These are phyloP conservation scores for Gobius niger DNA, from an alignment of 2,113 vertebrate genomes.

Conservation along the genomic window DNA sequence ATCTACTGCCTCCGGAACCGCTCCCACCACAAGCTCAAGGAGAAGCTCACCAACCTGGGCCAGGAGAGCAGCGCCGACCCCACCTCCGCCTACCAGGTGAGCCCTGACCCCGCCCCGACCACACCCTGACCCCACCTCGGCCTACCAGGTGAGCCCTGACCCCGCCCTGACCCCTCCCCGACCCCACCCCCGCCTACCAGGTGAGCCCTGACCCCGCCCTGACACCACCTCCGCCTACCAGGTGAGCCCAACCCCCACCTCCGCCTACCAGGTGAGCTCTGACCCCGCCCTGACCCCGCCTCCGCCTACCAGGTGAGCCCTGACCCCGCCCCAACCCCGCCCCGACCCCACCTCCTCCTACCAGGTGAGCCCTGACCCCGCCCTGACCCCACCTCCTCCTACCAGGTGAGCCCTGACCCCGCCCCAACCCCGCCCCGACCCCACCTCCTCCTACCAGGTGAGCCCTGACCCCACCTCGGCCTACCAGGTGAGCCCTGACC, in stretches of 20 bases:
- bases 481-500: neutral
- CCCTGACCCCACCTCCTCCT: conserved; percentile 35
- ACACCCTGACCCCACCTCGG: neutral
- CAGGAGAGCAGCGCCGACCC: conserved; percentile 77
- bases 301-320: conserved; percentile 7
- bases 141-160: conserved; percentile 85
- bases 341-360: conserved; percentile 57
- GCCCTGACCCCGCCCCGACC: conserved; percentile 9
- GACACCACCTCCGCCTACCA: conserved; percentile 76
- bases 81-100: conserved; percentile 92
- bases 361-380: conserved; percentile 79
- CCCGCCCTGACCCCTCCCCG: too few relatives aligned
- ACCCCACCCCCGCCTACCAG: conserved; percentile 78
- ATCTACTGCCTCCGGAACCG: conserved; percentile 89
- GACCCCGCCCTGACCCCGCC: neutral
- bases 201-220: conserved; percentile 66
- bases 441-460: conserved; percentile 84
- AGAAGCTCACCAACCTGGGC: conserved; percentile 87
- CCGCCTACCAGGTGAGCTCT: too few relatives aligned
- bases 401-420: conserved; percentile 82
- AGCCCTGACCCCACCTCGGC: conserved; percentile 5
- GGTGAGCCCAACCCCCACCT: too few relatives aligned
- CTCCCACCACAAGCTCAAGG: conserved; percentile 86
- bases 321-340: neutral
- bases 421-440: neutral